Evolutionary conservation across 2,888 invertebrate genomes (phyloP).

Genomic region (Rhagonycha lutea): DNA sequence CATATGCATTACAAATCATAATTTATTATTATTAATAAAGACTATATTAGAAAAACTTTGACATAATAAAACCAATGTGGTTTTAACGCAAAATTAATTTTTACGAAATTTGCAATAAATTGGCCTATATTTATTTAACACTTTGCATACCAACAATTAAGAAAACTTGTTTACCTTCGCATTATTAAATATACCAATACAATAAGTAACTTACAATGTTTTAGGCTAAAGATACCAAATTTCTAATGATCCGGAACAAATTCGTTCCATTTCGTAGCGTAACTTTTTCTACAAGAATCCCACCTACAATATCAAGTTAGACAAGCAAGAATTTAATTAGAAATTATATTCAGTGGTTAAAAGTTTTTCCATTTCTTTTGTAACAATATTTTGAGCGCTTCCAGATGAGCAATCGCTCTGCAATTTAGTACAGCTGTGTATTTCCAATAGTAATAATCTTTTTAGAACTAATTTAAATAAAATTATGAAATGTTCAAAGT

Average conservation of each 20-base stretch:
- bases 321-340: neutral
- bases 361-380: too few relatives aligned
- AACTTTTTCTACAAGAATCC: neutral
- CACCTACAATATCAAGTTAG: neutral
- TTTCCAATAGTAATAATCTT: too few relatives aligned
- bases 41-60: neutral
- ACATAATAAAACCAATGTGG: neutral
- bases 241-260: neutral
- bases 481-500: too few relatives aligned
- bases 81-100: neutral
- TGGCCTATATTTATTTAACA: neutral
- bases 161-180: neutral
- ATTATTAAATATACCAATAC: neutral
- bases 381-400: too few relatives aligned
- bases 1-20: neutral
- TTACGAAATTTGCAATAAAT: neutral
- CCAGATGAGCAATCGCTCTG: too few relatives aligned
- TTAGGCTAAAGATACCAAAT: neutral
- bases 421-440: too few relatives aligned
- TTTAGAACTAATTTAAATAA: too few relatives aligned
- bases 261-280: neutral
- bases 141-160: neutral
- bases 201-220: neutral
- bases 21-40: neutral
- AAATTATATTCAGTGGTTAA: too few relatives aligned